phyloP scores from a whole-genome alignment of 2,797 vertebrate species.

The Cuniculus paca region DNA sequence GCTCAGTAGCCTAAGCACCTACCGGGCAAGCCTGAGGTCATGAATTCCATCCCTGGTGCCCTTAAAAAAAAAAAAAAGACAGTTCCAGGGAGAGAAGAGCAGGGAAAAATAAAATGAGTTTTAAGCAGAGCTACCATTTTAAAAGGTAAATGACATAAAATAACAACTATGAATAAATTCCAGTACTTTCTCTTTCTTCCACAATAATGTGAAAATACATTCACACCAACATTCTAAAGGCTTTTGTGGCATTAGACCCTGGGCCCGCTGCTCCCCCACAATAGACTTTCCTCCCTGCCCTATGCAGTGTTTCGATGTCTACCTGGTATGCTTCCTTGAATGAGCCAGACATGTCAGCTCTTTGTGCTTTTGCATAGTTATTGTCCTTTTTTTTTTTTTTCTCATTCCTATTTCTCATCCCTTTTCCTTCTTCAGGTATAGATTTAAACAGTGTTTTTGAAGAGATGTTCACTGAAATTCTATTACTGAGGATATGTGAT shows the following conservation, averaged over 20 bases:
- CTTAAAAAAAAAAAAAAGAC: too few relatives aligned
- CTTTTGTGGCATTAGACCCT: background rate
- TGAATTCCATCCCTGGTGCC: too few relatives aligned
- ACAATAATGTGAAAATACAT: background rate
- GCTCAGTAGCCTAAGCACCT: too few relatives aligned
- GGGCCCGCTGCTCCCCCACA: background rate
- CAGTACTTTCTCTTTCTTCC: background rate
- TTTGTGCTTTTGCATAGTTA: background rate
- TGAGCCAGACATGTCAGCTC: background rate
- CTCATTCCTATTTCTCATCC: background rate
- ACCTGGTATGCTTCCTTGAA: background rate
- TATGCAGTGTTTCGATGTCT: fast-evolving
- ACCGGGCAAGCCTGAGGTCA: too few relatives aligned
- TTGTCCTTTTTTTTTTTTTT: background rate
- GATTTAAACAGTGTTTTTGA: background rate
- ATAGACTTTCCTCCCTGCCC: background rate
- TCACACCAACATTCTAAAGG: background rate
- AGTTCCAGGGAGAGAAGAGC: background rate
- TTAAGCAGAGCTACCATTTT: background rate
- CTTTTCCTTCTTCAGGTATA: background rate
- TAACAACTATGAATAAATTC: background rate
- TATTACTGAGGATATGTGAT: background rate
- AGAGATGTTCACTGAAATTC: background rate
- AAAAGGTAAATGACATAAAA: background rate
- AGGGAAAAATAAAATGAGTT: background rate